phyloP scores from a whole-genome alignment of 2,888 invertebrate species.

The Caenorhabditis plicata region DNA sequence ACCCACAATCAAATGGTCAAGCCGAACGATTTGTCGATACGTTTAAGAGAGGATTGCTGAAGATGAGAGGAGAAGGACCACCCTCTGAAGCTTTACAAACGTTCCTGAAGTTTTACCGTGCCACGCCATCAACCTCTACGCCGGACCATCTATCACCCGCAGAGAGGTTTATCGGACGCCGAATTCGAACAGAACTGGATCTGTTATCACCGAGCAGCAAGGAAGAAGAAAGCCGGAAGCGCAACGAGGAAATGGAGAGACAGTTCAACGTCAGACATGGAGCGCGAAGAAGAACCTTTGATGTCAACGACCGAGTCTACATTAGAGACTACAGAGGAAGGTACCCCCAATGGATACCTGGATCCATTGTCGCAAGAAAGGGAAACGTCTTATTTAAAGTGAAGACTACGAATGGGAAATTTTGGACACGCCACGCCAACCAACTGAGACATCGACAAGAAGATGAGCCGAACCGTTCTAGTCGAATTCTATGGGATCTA shows the following conservation, averaged over 20 bases:
- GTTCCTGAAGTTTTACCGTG: constrained; percentile 19
- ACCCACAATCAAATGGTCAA: too few species aligned
- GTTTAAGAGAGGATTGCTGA: too few species aligned
- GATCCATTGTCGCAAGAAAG: not conserved
- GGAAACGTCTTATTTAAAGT: constrained; percentile 1
- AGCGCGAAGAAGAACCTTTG: constrained; percentile 1
- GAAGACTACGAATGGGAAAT: not conserved
- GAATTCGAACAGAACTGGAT: constrained; percentile 6
- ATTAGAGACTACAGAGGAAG: constrained; percentile 7
- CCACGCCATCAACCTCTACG: constrained; percentile 9
- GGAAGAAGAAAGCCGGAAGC: not conserved
- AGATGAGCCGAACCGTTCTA: too few species aligned
- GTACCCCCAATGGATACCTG: constrained; percentile 5
- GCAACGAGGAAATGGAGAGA: constrained; percentile 1
- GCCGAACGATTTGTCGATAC: too few species aligned
- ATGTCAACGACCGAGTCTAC: constrained; percentile 5
- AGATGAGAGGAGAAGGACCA: too few species aligned
- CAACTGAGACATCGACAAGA: constrained; percentile 5
- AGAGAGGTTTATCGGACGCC: constrained; percentile 30
- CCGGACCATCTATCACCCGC: constrained; percentile 15
- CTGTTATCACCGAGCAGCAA: constrained; percentile 5
- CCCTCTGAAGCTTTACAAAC: constrained; percentile 9
- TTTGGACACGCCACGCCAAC: constrained; percentile 7
- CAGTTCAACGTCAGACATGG: constrained; percentile 17
- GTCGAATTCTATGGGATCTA: too few species aligned